Evolutionary conservation across 2,797 vertebrate species (phyloP).

Genomic region (Cynodonichthys magdalenae): DNA sequence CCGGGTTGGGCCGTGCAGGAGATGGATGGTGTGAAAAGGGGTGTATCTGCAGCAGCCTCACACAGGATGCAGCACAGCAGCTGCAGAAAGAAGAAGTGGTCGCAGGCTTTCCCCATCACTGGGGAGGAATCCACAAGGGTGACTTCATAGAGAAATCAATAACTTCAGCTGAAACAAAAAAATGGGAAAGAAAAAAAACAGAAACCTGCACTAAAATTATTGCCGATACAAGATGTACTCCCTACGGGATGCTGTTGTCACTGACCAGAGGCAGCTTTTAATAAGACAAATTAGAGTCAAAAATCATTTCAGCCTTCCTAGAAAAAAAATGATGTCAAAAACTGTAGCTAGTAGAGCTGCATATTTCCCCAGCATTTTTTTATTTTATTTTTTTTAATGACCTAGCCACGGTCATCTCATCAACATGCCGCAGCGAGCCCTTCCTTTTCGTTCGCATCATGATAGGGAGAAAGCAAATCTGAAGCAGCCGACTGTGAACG

Average conservation of each 20-base stretch:
- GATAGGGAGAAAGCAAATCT: conserved; percentile 42
- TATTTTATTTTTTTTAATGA: conserved; percentile 6
- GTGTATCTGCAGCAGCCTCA: conserved; percentile 43
- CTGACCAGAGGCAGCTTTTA: neutral
- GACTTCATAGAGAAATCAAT: conserved; percentile 43
- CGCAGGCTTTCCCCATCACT: conserved; percentile 38
- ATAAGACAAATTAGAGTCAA: neutral
- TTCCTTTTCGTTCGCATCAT: conserved; percentile 18
- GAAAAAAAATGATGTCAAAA: neutral
- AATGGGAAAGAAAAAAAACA: neutral
- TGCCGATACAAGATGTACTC: neutral
- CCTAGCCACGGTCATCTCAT: conserved; percentile 21
- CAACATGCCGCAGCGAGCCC: conserved; percentile 9
- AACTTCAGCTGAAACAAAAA: conserved; percentile 24
- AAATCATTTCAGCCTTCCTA: neutral
- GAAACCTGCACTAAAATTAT: neutral
- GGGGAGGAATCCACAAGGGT: conserved; percentile 41
- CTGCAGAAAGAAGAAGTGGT: conserved; percentile 55
- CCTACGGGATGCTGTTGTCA: neutral
- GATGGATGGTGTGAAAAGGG: conserved; percentile 4
- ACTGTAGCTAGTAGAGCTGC: conserved; percentile 4
- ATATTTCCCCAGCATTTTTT: neutral
- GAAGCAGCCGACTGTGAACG: conserved; percentile 53
- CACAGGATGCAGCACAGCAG: conserved; percentile 51
- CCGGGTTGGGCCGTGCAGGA: conserved; percentile 1